Evolutionary conservation across 1,140 invertebrate genomes (phyloP).

Genomic region (Drosophila oshimai): DNA sequence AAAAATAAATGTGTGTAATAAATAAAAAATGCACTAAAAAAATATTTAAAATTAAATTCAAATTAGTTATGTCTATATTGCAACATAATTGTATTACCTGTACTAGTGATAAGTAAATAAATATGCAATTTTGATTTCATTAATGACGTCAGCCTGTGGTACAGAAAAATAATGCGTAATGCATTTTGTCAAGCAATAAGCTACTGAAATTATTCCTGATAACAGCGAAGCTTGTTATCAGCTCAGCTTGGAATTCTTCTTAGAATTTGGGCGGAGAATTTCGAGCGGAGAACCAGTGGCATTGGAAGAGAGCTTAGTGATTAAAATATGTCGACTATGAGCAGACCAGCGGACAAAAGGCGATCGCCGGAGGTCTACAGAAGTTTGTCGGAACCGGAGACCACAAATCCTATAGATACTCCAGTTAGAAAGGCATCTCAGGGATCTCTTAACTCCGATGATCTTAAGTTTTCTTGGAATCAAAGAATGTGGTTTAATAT

Average conservation of each 20-base stretch:
- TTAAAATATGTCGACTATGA: background rate
- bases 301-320: background rate
- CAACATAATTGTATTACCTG: too few species aligned
- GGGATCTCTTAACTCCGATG: background rate
- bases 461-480: background rate
- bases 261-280: background rate
- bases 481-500: background rate
- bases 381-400: background rate
- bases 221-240: constrained; percentile 9
- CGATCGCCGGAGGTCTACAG: constrained; percentile 19
- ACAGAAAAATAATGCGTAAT: background rate
- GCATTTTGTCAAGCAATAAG: background rate
- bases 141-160: background rate
- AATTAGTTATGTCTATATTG: too few species aligned
- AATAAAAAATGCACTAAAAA: too few species aligned
- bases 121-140: background rate
- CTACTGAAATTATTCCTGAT: background rate
- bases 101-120: too few species aligned
- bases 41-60: too few species aligned
- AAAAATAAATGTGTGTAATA: too few species aligned
- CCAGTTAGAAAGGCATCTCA: background rate
- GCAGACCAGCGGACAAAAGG: background rate
- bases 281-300: background rate
- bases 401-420: too few species aligned
- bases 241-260: background rate